These are phyloP conservation scores for Protosalanx chinensis DNA, from an alignment of 2,797 vertebrate genomes.

Conservation along the genomic window DNA sequence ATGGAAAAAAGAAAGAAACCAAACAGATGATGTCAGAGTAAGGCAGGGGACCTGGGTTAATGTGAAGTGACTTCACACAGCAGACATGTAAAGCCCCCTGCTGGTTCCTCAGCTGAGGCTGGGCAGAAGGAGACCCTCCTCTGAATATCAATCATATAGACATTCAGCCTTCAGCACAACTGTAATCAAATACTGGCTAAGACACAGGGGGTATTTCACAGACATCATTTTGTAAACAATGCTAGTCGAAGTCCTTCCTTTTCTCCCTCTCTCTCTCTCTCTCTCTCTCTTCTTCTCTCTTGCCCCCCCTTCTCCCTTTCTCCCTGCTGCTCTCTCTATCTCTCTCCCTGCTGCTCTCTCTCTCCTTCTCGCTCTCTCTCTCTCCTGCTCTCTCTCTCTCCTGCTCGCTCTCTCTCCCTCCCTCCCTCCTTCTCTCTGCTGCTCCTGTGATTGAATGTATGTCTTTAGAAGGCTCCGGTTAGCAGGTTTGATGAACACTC, in stretches of 20 bases:
- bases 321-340: no score
- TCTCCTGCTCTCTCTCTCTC: no score
- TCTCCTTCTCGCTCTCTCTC: no score
- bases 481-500: conserved; percentile 24
- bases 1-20: neutral
- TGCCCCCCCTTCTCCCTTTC: no score
- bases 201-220: conserved; percentile 7
- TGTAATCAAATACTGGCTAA: conserved; percentile 25
- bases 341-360: no score
- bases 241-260: neutral
- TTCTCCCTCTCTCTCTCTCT: no score
- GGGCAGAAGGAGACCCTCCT: conserved; percentile 10
- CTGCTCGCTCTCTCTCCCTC: no score
- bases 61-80: conserved; percentile 46
- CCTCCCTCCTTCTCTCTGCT: neutral
- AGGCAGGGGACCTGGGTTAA: conserved; percentile 37
- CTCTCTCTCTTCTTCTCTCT: no score
- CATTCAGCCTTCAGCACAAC: conserved; percentile 33
- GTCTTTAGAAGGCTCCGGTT: neutral
- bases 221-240: neutral
- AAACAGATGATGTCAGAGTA: no score
- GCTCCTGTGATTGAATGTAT: conserved; percentile 27
- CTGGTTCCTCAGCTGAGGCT: conserved; percentile 39
- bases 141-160: conserved; percentile 22
- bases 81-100: conserved; percentile 51